phyloP scores from a whole-genome alignment of 2,888 invertebrate genomes.

The Lumbricus terrestris region DNA sequence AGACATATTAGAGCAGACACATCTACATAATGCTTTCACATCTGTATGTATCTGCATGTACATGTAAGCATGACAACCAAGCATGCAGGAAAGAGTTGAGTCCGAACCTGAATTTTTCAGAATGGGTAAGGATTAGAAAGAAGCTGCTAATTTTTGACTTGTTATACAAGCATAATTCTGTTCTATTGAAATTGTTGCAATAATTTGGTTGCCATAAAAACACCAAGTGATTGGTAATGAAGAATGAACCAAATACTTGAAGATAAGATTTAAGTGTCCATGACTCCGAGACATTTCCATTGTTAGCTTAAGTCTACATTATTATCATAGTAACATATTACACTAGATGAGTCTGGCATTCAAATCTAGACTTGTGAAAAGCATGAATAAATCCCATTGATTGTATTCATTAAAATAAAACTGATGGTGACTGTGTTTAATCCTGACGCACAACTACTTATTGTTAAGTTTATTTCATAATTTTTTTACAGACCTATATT shows the following conservation, averaged over 20 bases:
- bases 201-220: too few relatives aligned
- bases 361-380: not conserved
- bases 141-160: too few relatives aligned
- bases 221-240: too few relatives aligned
- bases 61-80: not conserved
- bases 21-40: not conserved
- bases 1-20: too few relatives aligned
- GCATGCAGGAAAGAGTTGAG: not conserved
- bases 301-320: not conserved
- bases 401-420: not conserved
- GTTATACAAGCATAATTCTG: too few relatives aligned
- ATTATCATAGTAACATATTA: not conserved
- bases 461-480: not conserved
- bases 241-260: not conserved
- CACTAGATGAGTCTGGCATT: not conserved
- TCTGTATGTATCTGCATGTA: too few relatives aligned
- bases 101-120: not conserved
- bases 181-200: too few relatives aligned
- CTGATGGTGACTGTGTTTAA: not conserved
- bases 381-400: not conserved
- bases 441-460: not conserved
- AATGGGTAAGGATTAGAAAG: not conserved
- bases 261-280: not conserved
- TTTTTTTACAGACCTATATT: constrained; percentile 37
- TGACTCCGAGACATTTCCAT: not conserved